A percentile compares a stretch with the other conserved stretches of the same genome.
Evolutionary conservation across 2,888 invertebrate genomes (phyloP).

Genomic region (Phyto melanocephala): DNA sequence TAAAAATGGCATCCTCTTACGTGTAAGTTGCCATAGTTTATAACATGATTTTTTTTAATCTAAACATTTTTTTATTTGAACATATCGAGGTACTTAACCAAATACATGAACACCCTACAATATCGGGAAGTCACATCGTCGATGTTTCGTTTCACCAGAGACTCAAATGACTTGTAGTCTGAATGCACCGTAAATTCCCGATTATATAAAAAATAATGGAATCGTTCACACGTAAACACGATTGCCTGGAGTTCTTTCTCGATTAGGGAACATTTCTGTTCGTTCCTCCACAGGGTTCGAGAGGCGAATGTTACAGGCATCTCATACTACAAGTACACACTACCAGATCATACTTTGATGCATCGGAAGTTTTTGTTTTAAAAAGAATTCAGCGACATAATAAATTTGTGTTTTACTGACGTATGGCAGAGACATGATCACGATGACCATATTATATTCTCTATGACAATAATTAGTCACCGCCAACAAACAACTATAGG

Average conservation of each 20-base stretch:
- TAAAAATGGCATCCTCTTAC: too few species aligned
- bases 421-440: too few species aligned
- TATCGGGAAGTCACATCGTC: constrained; percentile 58
- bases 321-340: constrained; percentile 71
- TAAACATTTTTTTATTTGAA: too few species aligned
- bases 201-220: constrained; percentile 58
- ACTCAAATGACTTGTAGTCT: constrained; percentile 72
- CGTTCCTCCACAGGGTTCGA: constrained; percentile 62
- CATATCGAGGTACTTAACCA: constrained; percentile 65
- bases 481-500: too few species aligned
- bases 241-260: constrained; percentile 65
- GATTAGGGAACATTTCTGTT: constrained; percentile 66
- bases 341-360: constrained; percentile 64
- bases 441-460: too few species aligned
- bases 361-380: too few species aligned
- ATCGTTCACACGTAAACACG: constrained; percentile 42
- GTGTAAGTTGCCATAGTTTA: too few species aligned
- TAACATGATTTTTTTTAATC: too few species aligned
- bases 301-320: constrained; percentile 37
- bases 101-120: constrained; percentile 67
- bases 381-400: too few species aligned
- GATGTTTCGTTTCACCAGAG: constrained; percentile 67
- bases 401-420: too few species aligned
- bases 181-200: constrained; percentile 41
- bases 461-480: too few species aligned